Evolutionary conservation across 2,797 vertebrate species (phyloP).

Genomic region (Hipposideros larvatus): DNA sequence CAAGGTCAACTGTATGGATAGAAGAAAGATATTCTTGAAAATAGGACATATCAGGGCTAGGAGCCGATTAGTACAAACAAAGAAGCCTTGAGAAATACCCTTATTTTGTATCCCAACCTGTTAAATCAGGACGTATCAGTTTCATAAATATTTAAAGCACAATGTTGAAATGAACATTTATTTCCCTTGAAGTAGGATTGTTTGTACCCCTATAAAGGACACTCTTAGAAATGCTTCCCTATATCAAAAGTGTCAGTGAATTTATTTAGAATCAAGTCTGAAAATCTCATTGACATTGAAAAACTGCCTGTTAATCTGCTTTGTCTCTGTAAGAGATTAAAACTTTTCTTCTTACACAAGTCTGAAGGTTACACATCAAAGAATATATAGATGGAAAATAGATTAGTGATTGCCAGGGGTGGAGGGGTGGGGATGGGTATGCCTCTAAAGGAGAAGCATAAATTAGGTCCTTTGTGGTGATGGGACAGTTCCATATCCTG

Average conservation of each 20-base stretch:
- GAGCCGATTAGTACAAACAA: not conserved
- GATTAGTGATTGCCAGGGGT: not conserved
- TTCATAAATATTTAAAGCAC: slow-evolving; percentile 75
- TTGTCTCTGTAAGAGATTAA: slow-evolving; percentile 52
- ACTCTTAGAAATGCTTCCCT: slow-evolving; percentile 49
- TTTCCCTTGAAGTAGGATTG: slow-evolving; percentile 61
- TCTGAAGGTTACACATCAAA: slow-evolving; percentile 48
- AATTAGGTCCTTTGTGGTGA: not conserved
- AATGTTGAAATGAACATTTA: slow-evolving; percentile 63
- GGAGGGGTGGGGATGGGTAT: not conserved
- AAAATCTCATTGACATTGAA: slow-evolving; percentile 67
- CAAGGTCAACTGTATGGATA: not conserved
- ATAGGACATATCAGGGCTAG: not conserved
- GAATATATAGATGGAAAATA: not conserved
- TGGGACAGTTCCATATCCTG: not conserved
- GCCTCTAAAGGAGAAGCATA: not conserved
- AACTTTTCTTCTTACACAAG: slow-evolving; percentile 61
- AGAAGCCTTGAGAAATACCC: not conserved
- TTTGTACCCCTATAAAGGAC: slow-evolving; percentile 54
- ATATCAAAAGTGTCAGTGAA: slow-evolving; percentile 55
- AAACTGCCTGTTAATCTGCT: slow-evolving; percentile 56
- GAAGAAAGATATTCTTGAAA: slow-evolving; percentile 31
- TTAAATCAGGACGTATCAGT: slow-evolving; percentile 39
- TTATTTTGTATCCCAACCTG: slow-evolving; percentile 60
- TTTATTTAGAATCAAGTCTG: slow-evolving; percentile 67